phyloP scores from a whole-genome alignment of 2,797 vertebrate species.

The Gallinago solitaria region DNA sequence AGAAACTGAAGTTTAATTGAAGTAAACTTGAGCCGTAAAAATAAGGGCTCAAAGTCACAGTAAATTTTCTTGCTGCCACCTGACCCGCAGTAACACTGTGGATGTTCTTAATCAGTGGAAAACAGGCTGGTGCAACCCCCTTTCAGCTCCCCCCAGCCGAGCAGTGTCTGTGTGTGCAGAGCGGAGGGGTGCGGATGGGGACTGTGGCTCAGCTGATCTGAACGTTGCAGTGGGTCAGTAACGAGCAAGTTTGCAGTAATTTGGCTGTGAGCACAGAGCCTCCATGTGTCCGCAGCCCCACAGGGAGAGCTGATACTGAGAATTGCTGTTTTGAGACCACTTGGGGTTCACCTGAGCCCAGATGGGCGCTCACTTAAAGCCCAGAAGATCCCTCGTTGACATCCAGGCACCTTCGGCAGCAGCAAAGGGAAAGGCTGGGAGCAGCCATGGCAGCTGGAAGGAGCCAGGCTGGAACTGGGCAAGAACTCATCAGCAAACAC shows the following conservation, averaged over 20 bases:
- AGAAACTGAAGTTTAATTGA: background rate
- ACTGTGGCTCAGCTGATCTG: background rate
- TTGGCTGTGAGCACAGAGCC: background rate
- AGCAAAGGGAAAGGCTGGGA: background rate
- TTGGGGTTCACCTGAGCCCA: background rate
- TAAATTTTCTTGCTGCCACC: background rate
- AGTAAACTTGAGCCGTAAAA: background rate
- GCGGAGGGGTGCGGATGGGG: background rate
- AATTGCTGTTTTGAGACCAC: no score
- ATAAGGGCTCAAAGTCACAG: background rate
- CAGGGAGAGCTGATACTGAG: background rate
- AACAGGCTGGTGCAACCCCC: background rate
- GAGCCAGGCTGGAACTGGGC: background rate
- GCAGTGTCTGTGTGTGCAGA: background rate
- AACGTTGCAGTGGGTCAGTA: background rate
- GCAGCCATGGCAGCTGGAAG: background rate
- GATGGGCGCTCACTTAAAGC: background rate
- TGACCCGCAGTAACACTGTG: background rate
- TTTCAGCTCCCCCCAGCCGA: background rate
- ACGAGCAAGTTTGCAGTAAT: background rate
- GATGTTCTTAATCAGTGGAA: background rate
- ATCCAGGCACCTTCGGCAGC: no score
- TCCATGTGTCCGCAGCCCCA: background rate
- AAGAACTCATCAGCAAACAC: background rate
- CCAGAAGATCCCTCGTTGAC: background rate